These are phyloP conservation scores for Desmodus rotundus DNA, from an alignment of 2,113 vertebrate species.

Conservation along the genomic window DNA sequence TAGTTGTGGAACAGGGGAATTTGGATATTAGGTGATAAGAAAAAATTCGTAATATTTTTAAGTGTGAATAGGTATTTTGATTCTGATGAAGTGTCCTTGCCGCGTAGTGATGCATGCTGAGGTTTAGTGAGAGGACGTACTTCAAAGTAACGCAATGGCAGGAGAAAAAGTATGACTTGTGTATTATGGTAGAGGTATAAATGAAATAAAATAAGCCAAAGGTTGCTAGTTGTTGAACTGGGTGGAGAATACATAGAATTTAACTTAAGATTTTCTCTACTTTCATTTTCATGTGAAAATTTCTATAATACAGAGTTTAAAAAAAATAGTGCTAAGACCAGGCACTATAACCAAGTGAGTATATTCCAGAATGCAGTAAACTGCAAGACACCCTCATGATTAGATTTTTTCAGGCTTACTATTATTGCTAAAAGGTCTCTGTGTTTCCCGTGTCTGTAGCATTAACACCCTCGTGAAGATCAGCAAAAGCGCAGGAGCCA, in stretches of 20 bases:
- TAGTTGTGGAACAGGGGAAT: not conserved
- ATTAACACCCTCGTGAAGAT: slow-evolving; percentile 98
- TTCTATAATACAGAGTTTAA: not conserved
- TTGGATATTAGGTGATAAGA: not conserved
- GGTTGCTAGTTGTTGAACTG: not conserved
- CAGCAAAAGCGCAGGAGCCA: slow-evolving; percentile 94
- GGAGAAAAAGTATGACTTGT: not conserved
- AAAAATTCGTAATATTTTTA: not conserved
- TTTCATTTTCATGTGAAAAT: not conserved
- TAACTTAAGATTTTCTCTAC: not conserved
- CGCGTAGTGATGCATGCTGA: not conserved
- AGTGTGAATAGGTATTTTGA: not conserved
- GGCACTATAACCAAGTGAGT: not conserved
- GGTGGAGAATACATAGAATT: not conserved
- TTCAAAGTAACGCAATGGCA: not conserved
- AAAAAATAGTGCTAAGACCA: not conserved
- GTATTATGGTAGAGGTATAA: not conserved
- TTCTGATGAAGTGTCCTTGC: not conserved
- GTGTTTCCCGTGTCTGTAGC: slow-evolving; percentile 76
- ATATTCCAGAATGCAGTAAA: not conserved
- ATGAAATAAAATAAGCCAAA: not conserved
- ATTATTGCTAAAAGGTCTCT: not conserved
- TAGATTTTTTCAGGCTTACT: not conserved
- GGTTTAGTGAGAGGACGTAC: not conserved
- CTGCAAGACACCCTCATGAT: not conserved